phyloP scores from a whole-genome alignment of 2,797 vertebrate species.

The Setipinna tenuifilis region DNA sequence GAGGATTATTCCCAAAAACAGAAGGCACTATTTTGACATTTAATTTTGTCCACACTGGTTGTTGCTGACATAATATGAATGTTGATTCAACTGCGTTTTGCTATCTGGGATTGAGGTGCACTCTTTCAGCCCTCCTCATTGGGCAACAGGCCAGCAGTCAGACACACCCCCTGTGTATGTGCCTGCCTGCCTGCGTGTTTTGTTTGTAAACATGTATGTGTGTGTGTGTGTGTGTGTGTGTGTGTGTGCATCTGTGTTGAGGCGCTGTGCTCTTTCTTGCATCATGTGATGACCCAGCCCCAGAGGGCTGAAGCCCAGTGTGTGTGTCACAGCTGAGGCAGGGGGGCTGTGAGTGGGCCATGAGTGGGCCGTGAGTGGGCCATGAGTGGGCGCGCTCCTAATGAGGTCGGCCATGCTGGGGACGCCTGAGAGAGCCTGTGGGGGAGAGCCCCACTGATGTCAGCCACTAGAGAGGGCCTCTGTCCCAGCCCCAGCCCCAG shows the following conservation, averaged over 20 bases:
- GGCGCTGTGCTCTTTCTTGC: not conserved
- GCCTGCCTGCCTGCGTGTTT: not conserved
- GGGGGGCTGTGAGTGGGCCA: not conserved
- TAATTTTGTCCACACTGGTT: too few species aligned
- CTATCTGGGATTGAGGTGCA: too few species aligned
- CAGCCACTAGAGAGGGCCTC: not conserved
- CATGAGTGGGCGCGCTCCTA: not conserved
- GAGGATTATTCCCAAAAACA: too few species aligned
- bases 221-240: slow-evolving; percentile 55
- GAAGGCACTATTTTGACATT: too few species aligned
- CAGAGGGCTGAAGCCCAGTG: not conserved
- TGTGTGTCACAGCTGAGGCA: not conserved
- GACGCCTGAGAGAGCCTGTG: not conserved
- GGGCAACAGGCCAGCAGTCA: too few species aligned
- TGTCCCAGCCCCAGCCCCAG: not conserved
- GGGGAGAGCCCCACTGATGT: not conserved
- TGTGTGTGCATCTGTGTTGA: not conserved
- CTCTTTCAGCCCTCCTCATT: too few species aligned
- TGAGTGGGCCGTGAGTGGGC: not conserved
- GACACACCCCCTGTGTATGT: too few species aligned
- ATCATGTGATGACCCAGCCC: not conserved
- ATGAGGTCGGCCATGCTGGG: not conserved
- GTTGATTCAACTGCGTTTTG: too few species aligned
- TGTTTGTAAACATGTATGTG: not conserved
- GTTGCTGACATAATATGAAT: too few species aligned